phyloP scores from a whole-genome alignment of 53 echinoderm and acorn worm species.

The Holothuria leucospilota region DNA sequence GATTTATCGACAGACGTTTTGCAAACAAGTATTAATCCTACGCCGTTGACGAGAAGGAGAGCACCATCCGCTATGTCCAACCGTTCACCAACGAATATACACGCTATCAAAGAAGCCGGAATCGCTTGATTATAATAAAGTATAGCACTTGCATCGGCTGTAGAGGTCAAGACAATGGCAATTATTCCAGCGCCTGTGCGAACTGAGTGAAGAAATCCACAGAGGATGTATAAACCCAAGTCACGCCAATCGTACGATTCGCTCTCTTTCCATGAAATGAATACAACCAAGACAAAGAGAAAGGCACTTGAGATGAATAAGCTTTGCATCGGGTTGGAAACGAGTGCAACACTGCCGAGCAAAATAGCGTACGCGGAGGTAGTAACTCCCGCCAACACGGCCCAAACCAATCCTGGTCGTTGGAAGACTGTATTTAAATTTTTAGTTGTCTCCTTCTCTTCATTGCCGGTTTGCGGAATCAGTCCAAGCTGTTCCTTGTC shows the following conservation, averaged over 20 bases:
- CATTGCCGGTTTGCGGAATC: no score
- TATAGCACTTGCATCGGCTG: constrained; percentile 1
- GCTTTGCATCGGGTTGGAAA: neutral
- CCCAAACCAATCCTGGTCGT: constrained; percentile 6
- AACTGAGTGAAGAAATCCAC: neutral
- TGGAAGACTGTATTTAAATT: no score
- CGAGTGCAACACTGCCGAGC: neutral
- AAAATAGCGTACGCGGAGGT: neutral
- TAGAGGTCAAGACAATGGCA: neutral
- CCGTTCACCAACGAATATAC: constrained; percentile 5
- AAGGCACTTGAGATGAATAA: neutral
- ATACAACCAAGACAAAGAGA: neutral
- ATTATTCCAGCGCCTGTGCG: neutral
- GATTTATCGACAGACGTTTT: neutral
- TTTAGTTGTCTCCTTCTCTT: no score
- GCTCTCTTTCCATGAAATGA: constrained; percentile 6
- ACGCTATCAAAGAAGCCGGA: neutral
- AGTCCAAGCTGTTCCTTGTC: no score
- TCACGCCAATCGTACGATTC: constrained; percentile 2
- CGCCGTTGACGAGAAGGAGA: neutral
- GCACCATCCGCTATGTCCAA: neutral
- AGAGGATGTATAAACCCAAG: neutral
- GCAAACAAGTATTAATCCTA: constrained; percentile 9
- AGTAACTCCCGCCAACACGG: neutral
- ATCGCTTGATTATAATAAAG: constrained; percentile 3